Evolutionary conservation across 2,888 invertebrate species (phyloP), one percentile per base, ranked within the genome.

Genomic region (Augochlorella aurata): DNA sequence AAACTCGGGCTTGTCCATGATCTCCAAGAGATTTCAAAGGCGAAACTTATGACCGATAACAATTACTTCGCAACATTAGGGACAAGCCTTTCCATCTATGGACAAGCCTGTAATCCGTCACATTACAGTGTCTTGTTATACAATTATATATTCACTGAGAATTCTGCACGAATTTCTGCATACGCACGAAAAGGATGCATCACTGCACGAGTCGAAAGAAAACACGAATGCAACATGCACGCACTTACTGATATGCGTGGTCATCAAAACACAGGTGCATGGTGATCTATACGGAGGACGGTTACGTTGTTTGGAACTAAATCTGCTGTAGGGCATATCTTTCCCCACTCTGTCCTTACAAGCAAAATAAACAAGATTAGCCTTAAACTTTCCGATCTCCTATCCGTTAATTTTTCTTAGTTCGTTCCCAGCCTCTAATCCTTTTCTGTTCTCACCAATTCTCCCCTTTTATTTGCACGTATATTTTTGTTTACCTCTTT

Each of bases 301-400:
- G 90, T 90, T 83, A 80, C 83, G 89, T 90, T 89, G 90, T 90
- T 90, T 90, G 90, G 89, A 90, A 90, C 90, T 89, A 85, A 85
- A 84, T 85, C 87, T 86, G 82, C 78, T 65, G 80, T 82, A 83
- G 82, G 80, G 58, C 49, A 72, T 85, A 61, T 68, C 72, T 73
- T 63, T 50, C 29, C 29, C 49, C 45, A 21, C 45, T 10, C 66
- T 45, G 38, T 45, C 45, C 1, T 52, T 49, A 49, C 74, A 50
- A 78, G 63, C 65, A 54, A 54, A 68, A 21, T n/a, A 50, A 77
- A 65, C 44, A 29, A 21, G 52, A 72, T 38, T 29, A 12, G 24
- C 52, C 73, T 58, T 47, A 16, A 29, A 44, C 16, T 24, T 29
- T 47, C 0, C 16, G 12, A 52, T 38, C 29, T 47, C 1, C 16